phyloP scores from a whole-genome alignment of 2,797 vertebrate genomes.

The Rhynchonycteris naso region DNA sequence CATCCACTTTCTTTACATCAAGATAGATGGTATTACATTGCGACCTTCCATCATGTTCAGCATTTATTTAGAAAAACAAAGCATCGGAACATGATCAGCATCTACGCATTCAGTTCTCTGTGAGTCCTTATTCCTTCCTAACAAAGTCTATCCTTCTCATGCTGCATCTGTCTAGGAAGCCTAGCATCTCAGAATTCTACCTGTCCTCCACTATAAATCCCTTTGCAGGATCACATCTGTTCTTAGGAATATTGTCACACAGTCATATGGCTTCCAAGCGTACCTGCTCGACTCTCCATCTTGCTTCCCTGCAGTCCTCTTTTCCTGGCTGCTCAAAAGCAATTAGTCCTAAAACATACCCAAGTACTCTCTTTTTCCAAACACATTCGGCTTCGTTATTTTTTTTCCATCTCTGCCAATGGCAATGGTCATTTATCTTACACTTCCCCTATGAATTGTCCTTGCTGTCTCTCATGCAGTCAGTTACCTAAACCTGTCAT shows the following conservation, averaged over 20 bases:
- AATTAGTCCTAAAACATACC: neutral
- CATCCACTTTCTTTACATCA: slow-evolving; percentile 75
- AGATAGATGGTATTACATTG: neutral
- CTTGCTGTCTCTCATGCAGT: neutral
- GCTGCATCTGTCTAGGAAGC: neutral
- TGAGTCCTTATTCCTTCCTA: slow-evolving; percentile 28
- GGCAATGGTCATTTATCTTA: neutral
- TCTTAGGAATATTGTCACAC: neutral
- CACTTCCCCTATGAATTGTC: neutral
- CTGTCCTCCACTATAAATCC: neutral
- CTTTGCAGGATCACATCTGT: neutral
- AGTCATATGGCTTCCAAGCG: neutral
- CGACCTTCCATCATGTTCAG: neutral
- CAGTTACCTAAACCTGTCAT: neutral
- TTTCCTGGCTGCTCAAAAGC: neutral
- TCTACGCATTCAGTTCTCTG: neutral
- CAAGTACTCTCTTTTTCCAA: neutral
- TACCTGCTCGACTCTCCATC: neutral
- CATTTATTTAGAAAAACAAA: neutral
- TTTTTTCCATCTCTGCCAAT: neutral
- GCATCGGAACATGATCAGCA: neutral
- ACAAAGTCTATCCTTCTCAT: neutral
- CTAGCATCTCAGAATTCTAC: neutral
- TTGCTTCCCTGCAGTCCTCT: neutral
- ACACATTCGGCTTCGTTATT: neutral